Evolutionary conservation across 2,888 invertebrate species (phyloP), one percentile per base, ranked within the genome.

Genomic region (Sesia bembeciformis): DNA sequence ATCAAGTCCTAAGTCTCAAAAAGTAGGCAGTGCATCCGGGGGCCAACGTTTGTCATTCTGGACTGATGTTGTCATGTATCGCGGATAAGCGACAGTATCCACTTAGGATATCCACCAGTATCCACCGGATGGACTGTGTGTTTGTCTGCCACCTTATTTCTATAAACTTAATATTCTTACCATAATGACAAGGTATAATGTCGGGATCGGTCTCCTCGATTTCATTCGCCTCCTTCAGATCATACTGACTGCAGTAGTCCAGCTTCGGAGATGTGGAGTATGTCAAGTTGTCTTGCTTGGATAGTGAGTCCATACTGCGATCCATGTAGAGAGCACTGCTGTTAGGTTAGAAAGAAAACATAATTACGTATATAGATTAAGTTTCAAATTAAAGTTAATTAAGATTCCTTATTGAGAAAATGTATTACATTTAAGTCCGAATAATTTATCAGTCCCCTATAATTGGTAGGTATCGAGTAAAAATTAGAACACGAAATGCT

Each of bases 151-250:
- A 23, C 1, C 2, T 23, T 23, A 23, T 23, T 23, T 2, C 2
- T 23, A 23, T 2, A 23, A 23, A 23, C 23, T 23, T 23, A 2
- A 23, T 23, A 23, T 23, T 7, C 92, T 91, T 79, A 96, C 96
- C 96, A 83, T 95, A 95, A 87, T 95, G 94, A 86, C 95, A 95
- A 59, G 96, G 94, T 79, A 96, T 96, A 66, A 96, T 94, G 78
- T 96, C 96, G 57, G 96, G 96, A 84, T 96, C 95, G 53, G 93
- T 93, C 68, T 93, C 94, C 66, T 93, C 93, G 59, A 75, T 71
- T 1, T 77, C 76, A 61, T 65, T 86, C 64, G 74, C 92, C 85
- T 78, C 89, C 89, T 75, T 91, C 79, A 81, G 83, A 73, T 76
- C 91, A 72, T 81, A 83, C 74, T 80, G 90, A 73, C 81, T 84